These are phyloP conservation scores for Takifugu ocellatus DNA, from an alignment of 2,797 vertebrate genomes.

Conservation along the genomic window DNA sequence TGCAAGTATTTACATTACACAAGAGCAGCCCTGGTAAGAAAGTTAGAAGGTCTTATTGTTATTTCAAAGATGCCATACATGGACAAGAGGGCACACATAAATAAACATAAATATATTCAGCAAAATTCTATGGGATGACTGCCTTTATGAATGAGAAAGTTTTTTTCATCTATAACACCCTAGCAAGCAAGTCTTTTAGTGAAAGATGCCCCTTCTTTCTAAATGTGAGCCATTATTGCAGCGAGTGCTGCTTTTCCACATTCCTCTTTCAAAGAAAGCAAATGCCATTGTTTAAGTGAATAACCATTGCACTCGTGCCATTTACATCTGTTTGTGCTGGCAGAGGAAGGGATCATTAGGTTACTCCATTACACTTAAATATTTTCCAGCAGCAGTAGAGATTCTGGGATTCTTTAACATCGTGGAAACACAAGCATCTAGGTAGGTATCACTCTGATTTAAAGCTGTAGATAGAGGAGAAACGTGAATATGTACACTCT, in stretches of 20 bases:
- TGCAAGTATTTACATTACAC: too few species aligned
- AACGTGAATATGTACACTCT: too few species aligned
- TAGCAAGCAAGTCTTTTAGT: conserved; percentile 15
- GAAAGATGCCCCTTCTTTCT: conserved; percentile 15
- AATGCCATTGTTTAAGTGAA: conserved; percentile 18
- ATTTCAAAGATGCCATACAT: too few species aligned
- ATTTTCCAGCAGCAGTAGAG: too few species aligned
- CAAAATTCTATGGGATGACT: conserved; percentile 59
- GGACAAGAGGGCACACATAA: too few species aligned
- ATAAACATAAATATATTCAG: conserved; percentile 46
- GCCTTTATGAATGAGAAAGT: conserved; percentile 13
- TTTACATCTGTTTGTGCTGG: conserved; percentile 16
- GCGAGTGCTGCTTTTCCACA: conserved; percentile 4
- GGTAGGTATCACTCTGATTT: too few species aligned
- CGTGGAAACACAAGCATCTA: too few species aligned
- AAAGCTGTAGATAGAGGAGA: too few species aligned
- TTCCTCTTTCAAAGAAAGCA: conserved; percentile 9
- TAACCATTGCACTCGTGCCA: conserved; percentile 6
- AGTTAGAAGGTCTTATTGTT: too few species aligned
- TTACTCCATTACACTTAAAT: neutral
- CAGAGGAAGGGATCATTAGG: neutral
- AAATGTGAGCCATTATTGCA: conserved; percentile 14
- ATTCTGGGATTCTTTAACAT: too few species aligned
- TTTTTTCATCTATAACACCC: conserved; percentile 8
- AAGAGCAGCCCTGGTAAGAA: too few species aligned